phyloP scores from a whole-genome alignment of 2,888 invertebrate genomes.

The Trissolcus japonicus region DNA sequence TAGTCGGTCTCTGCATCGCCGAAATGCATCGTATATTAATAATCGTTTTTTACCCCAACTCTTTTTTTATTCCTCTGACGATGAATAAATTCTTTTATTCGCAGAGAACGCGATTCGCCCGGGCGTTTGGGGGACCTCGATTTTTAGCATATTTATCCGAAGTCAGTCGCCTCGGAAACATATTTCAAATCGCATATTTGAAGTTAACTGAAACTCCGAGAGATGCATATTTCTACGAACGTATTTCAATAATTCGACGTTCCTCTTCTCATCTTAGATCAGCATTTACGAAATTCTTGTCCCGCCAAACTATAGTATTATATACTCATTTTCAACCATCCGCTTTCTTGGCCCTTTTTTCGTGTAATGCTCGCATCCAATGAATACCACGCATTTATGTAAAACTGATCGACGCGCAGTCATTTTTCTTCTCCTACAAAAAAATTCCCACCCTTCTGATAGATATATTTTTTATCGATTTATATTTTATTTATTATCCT shows the following conservation, averaged over 20 bases:
- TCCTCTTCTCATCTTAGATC: constrained; percentile 49
- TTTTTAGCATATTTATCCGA: constrained; percentile 42
- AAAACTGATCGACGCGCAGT: constrained; percentile 27
- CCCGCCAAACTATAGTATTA: constrained; percentile 23
- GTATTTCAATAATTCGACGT: constrained; percentile 54
- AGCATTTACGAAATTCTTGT: constrained; percentile 55
- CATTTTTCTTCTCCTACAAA: too few relatives aligned
- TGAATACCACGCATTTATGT: constrained; percentile 37
- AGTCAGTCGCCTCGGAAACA: constrained; percentile 49
- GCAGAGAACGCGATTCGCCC: constrained; percentile 10
- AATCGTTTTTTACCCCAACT: too few relatives aligned
- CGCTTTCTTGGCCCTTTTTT: constrained; percentile 42
- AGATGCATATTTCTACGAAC: constrained; percentile 48
- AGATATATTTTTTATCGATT: constrained; percentile 35
- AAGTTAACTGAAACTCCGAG: constrained; percentile 51
- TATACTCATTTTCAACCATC: constrained; percentile 46
- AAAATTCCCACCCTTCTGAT: constrained; percentile 13
- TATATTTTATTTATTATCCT: constrained; percentile 4
- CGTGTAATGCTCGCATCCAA: constrained; percentile 5
- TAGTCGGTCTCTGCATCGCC: not conserved
- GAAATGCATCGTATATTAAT: too few relatives aligned
- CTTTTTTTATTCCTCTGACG: not conserved
- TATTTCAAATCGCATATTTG: constrained; percentile 53
- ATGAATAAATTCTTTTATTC: constrained; percentile 49
- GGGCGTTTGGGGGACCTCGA: constrained; percentile 34